These are phyloP conservation scores for Trichomalopsis sarcophagae DNA, from an alignment of 1,140 invertebrate genomes.

Conservation along the genomic window DNA sequence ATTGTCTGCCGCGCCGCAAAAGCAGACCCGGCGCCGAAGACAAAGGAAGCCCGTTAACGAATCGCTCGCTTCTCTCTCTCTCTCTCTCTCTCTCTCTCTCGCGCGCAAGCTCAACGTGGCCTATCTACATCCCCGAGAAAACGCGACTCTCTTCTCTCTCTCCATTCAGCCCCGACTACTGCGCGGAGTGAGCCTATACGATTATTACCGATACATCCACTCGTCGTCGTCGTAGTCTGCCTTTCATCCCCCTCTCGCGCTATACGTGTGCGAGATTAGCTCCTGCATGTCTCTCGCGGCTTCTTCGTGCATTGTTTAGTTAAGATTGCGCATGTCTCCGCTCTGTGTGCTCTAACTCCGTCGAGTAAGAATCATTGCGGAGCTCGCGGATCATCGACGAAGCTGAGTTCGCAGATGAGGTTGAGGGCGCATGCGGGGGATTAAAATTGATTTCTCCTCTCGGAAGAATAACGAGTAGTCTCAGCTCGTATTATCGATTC, in stretches of 20 bases:
- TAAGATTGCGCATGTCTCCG: neutral
- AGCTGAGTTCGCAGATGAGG: neutral
- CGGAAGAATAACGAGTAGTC: too few species aligned
- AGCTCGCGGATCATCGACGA: neutral
- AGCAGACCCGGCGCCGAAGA: slow-evolving; percentile 64
- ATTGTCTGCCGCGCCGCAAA: slow-evolving; percentile 54
- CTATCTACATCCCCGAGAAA: slow-evolving; percentile 70
- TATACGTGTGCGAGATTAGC: slow-evolving; percentile 2
- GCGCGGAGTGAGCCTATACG: neutral
- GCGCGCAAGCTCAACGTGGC: slow-evolving; percentile 66
- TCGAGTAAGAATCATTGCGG: neutral
- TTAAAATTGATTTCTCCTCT: slow-evolving; percentile 34
- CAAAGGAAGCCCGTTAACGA: slow-evolving; percentile 71
- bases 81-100: too few species aligned
- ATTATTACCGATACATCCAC: slow-evolving; percentile 49
- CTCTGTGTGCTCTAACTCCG: too few species aligned
- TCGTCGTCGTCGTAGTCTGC: neutral
- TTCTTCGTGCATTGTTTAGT: neutral
- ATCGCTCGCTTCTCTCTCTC: slow-evolving; percentile 62
- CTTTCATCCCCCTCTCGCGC: slow-evolving; percentile 6
- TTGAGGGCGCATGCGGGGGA: neutral
- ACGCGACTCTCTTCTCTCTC: slow-evolving; percentile 61
- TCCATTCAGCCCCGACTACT: slow-evolving; percentile 23
- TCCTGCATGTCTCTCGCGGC: neutral
- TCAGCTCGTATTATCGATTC: too few species aligned